These are phyloP conservation scores for Tetragnatha montana DNA, from an alignment of 2,888 invertebrate species.

Conservation along the genomic window DNA sequence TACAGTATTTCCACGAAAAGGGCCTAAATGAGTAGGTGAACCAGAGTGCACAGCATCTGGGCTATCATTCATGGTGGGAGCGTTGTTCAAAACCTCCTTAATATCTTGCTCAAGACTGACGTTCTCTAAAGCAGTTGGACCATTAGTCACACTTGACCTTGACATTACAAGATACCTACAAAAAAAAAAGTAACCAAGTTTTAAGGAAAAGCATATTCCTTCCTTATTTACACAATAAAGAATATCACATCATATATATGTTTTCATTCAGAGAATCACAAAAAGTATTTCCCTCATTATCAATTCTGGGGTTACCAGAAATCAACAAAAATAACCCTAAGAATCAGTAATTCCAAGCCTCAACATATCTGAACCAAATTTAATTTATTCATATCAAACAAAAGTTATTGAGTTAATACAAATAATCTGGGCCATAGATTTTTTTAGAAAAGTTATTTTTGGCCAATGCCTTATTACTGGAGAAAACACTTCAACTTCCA, in stretches of 20 bases:
- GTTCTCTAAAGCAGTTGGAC: conserved; percentile 66
- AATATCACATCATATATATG: background rate
- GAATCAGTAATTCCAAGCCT: background rate
- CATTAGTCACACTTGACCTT: conserved; percentile 60
- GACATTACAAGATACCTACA: conserved; percentile 47
- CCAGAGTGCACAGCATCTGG: conserved; percentile 67
- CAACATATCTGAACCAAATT: background rate
- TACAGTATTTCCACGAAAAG: conserved; percentile 53
- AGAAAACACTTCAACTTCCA: no score
- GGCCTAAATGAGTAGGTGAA: conserved; percentile 52
- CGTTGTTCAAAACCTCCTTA: conserved; percentile 49
- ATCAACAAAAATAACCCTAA: background rate
- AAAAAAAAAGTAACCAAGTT: background rate
- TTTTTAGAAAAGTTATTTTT: no score
- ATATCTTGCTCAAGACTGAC: conserved; percentile 63
- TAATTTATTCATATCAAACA: no score
- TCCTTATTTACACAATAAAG: background rate
- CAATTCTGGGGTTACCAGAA: background rate
- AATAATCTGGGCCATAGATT: no score
- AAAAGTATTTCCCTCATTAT: background rate
- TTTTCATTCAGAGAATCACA: background rate
- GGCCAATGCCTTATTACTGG: no score
- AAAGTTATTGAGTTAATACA: no score
- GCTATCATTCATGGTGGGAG: conserved; percentile 67
- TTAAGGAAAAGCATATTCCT: background rate